Base-by-base conservation (phyloP, 2,797 vertebrate species). In the Cynodonichthys magdalenae region DNA sequence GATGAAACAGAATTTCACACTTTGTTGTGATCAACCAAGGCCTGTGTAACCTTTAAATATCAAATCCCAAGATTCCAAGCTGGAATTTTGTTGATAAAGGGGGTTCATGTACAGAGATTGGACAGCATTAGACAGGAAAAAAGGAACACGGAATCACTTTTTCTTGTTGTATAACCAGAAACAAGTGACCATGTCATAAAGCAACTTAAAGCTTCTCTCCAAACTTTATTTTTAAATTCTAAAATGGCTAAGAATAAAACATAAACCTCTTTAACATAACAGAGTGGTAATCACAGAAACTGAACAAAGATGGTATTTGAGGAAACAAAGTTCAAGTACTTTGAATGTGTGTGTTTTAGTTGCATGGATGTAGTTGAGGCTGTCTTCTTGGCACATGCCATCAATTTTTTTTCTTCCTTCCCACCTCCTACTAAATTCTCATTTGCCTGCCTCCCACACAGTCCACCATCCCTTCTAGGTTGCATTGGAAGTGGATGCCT, bases 1-100 rank as follows among this genome's bases (percentile, higher is more conserved):
- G 81, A 71, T 80, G 84, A 78, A 47, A 27, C 59, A 75, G 73
- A 87, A 86, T 87, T 85, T 90, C 75, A 80, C 75, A 88, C 75
- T 80, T 77, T 0, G 47, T 80, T 79, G 78, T 79, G 65, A 83
- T 57, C 65, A 55, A 70, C 59, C 49, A 20, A 62, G 62, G 71
- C 64, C 83, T 79, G 71, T 31, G 56, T 74, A 74, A 82, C 80
- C 59, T 85, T 31, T 79, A 77, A 85, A 85, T 72, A 64, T 57
- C 56, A 74, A 73, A 83, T 77, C 79, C 59, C 79, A 77, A 63
- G 70, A 84, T 85, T 87, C 62, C 57, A 52, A 34, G 46, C 57
- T 54, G 45, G 49, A 31, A 49, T 54, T 65, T 59, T 51, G 63
- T 53, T 63, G 59, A 69, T 55, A 74, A 54, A 71, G 48, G 45